A percentile compares a stretch with the other conserved stretches of the same genome.
phyloP scores from a whole-genome alignment of 92 coral and sea anemone genomes.

The Heteractis magnifica region DNA sequence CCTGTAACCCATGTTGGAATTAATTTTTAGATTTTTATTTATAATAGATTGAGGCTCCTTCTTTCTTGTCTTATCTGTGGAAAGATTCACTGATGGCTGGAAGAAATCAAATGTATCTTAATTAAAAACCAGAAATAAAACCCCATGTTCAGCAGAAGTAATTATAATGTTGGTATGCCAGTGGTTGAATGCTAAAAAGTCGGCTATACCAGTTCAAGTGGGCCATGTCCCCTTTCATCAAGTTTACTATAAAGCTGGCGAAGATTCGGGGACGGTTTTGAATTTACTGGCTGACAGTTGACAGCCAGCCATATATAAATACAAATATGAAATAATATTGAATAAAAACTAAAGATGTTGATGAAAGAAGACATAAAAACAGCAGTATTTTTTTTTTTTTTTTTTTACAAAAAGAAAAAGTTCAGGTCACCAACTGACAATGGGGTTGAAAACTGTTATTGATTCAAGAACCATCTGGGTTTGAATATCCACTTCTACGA shows the following conservation, averaged over 20 bases:
- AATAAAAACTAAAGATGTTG: too few relatives aligned
- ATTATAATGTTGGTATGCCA: neutral
- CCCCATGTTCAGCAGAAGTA: slow-evolving; percentile 5
- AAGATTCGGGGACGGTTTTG: neutral
- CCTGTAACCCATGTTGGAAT: slow-evolving; percentile 9
- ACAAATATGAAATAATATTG: neutral
- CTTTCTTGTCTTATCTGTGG: slow-evolving; percentile 9
- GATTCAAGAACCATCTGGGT: slow-evolving; percentile 16
- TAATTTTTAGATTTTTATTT: slow-evolving; percentile 4
- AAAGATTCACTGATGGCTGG: slow-evolving; percentile 22
- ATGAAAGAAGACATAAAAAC: neutral
- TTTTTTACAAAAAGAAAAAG: slow-evolving; percentile 1
- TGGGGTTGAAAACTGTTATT: slow-evolving; percentile 31
- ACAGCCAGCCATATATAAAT: slow-evolving; percentile 4
- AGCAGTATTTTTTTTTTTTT: neutral
- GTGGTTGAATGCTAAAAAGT: slow-evolving; percentile 13
- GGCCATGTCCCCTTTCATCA: slow-evolving; percentile 6
- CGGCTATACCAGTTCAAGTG: slow-evolving; percentile 15
- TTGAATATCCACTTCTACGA: neutral
- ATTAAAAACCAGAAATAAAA: slow-evolving; percentile 14
- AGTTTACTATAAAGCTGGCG: neutral
- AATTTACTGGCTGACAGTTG: neutral
- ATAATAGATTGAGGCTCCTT: slow-evolving; percentile 7
- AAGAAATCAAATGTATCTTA: slow-evolving; percentile 6
- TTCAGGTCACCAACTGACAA: slow-evolving; percentile 32